These are phyloP conservation scores for Lycophotia porphyrea DNA, from an alignment of 2,888 invertebrate species.

Conservation along the genomic window DNA sequence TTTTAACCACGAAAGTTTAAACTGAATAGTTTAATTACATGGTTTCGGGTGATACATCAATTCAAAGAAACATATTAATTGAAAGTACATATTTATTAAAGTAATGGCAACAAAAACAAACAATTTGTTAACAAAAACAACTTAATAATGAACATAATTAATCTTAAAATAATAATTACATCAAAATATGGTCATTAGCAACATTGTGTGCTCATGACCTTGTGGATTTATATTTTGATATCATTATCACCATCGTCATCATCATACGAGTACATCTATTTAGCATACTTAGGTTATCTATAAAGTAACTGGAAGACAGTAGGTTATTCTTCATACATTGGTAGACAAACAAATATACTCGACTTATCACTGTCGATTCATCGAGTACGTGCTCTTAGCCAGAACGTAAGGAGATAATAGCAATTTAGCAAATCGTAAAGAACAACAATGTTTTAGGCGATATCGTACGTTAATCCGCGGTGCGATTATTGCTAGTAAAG, in stretches of 20 bases:
- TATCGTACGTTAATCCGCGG: too few species aligned
- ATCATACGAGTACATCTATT: too few species aligned
- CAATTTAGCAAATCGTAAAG: conserved; percentile 20
- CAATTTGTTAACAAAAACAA: conserved; percentile 9
- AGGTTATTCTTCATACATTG: background rate
- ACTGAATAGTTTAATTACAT: background rate
- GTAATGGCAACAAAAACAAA: conserved; percentile 17
- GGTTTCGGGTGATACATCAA: background rate
- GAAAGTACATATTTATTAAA: conserved; percentile 33
- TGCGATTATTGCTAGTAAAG: too few species aligned
- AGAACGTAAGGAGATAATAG: conserved; percentile 15
- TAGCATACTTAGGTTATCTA: conserved; percentile 21
- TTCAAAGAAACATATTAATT: conserved; percentile 9
- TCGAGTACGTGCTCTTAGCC: conserved; percentile 20
- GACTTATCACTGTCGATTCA: conserved; percentile 22
- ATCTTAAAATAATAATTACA: background rate
- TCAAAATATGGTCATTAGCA: conserved; percentile 13
- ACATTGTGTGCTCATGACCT: conserved; percentile 11
- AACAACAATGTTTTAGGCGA: conserved; percentile 29
- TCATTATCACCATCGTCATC: background rate
- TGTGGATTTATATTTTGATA: background rate
- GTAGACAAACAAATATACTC: conserved; percentile 23
- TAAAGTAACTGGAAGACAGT: conserved; percentile 17
- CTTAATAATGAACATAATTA: background rate
- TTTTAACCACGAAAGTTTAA: background rate